Evolutionary conservation across 2,888 invertebrate genomes (phyloP).

Genomic region (Cerastis rubricosa): DNA sequence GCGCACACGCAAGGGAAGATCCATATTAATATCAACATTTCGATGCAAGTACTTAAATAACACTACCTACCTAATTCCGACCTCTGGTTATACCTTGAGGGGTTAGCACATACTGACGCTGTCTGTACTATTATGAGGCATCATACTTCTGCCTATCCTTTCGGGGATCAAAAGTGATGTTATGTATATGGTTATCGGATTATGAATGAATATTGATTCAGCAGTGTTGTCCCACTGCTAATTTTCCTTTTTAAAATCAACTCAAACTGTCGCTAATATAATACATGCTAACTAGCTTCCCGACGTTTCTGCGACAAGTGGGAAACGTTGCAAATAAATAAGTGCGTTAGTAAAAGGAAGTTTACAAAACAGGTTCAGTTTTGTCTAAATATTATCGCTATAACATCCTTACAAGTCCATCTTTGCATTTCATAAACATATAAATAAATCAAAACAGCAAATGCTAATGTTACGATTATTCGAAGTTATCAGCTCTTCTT

Average conservation of each 20-base stretch:
- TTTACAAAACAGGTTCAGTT: neutral
- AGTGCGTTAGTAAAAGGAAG: neutral
- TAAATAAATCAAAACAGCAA: neutral
- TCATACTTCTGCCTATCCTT: neutral
- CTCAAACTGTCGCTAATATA: neutral
- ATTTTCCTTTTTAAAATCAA: neutral
- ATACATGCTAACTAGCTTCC: neutral
- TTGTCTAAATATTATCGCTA: neutral
- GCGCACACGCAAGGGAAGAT: too few relatives aligned
- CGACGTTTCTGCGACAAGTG: neutral
- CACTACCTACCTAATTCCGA: too few relatives aligned
- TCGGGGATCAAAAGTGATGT: neutral
- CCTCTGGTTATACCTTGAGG: too few relatives aligned
- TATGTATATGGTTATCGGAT: neutral
- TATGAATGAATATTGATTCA: neutral
- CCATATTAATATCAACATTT: too few relatives aligned
- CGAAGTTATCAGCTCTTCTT: neutral
- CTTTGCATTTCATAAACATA: neutral
- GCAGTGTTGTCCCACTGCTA: neutral
- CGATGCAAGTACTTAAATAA: too few relatives aligned
- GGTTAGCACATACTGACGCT: too few relatives aligned
- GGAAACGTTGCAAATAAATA: neutral
- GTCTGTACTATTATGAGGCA: too few relatives aligned
- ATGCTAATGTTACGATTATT: neutral
- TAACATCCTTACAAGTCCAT: neutral